Base-by-base conservation (phyloP, 2,113 vertebrate genomes). In the Charina bottae region DNA sequence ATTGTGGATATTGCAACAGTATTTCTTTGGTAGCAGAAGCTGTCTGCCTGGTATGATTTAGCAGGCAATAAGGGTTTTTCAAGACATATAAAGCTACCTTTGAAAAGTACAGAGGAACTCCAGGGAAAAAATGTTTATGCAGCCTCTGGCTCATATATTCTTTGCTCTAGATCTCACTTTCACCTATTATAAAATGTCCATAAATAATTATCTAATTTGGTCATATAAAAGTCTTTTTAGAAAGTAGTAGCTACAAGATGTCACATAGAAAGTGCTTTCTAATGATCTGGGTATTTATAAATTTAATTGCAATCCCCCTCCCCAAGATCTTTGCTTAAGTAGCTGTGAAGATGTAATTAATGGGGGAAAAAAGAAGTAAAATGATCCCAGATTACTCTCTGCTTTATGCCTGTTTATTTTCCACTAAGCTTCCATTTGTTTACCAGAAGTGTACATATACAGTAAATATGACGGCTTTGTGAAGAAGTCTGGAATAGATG, bases 1-100 rank as follows among this genome's bases (percentile, higher is more conserved):
- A 88, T 0, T 2, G 93, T 10, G 4, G 92, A 86, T 93, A 86
- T 0, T 60, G 89, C 94, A 46, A 85, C 87, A 28, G 92, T 56
- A 53, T 91, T 89, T 90, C 95, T 95, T 91, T 62, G 91, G 56
- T 46, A 92, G 92, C 0, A n/a, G 92, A 94, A 94, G 94, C 95
- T 93, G 92, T 53, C 92, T 68, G 33, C 89, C 92, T 92, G 92
- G 53, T 93, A 90, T 91, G 93, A 88, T 96, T 88, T 60, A 94
- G 1, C 87, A 84, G 87, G 64, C 37, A 90, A 90, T 0, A 0
- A 0, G 2, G 24, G 19, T 9, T 88, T 93, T 54, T 87, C 53
- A 90, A 92, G 89, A 95, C 88, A 86, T 1, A 87, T 46, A 87
- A 92, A 92, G 83, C 89, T 88, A 0, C 87, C 13, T 42, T 93